phyloP scores from a whole-genome alignment of 2,797 vertebrate genomes.

The Salarias fasciatus region DNA sequence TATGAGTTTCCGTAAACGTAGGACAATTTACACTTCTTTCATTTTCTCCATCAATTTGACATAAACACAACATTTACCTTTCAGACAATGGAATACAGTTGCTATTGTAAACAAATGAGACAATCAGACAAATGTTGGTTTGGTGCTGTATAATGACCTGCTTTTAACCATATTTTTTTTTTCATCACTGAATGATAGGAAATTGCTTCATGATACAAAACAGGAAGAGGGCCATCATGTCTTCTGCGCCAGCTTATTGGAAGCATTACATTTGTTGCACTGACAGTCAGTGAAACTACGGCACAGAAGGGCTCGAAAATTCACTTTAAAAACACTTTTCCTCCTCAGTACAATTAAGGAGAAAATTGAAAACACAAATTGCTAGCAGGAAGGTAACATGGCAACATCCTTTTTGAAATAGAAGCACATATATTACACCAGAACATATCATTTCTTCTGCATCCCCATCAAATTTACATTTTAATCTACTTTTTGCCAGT shows the following conservation, averaged over 20 bases:
- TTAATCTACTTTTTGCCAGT: background rate
- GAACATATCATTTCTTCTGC: background rate
- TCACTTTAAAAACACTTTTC: constrained; percentile 3
- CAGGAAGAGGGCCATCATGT: background rate
- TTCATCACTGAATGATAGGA: constrained; percentile 1
- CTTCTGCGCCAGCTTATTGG: constrained; percentile 3
- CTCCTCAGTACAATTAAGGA: constrained; percentile 8
- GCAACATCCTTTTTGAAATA: background rate
- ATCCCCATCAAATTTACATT: background rate
- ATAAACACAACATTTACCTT: background rate
- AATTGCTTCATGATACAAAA: constrained; percentile 14
- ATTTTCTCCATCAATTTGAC: background rate
- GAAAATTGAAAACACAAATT: constrained; percentile 19
- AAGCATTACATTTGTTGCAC: background rate
- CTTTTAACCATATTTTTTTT: no score
- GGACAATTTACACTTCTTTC: background rate
- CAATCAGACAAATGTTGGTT: background rate
- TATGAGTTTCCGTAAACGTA: no score
- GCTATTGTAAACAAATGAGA: background rate
- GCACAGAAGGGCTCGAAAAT: background rate
- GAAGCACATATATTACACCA: background rate
- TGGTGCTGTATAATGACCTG: background rate
- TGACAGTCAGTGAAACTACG: background rate
- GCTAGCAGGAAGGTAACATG: background rate
- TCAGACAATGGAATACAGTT: background rate